Evolutionary conservation across 2,888 invertebrate species (phyloP).

Genomic region (Trilocha varians): DNA sequence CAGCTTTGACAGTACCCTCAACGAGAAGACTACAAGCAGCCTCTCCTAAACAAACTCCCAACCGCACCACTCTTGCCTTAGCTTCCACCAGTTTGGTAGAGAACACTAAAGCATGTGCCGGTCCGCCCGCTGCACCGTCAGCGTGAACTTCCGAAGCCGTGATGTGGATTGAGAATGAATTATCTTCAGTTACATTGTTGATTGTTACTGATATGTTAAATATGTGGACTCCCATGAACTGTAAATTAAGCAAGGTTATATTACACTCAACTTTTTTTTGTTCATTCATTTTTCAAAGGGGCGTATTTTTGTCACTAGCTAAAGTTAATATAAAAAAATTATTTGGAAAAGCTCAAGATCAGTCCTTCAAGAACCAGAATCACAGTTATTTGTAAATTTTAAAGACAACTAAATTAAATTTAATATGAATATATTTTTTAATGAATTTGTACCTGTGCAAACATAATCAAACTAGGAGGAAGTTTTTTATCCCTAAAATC

Average conservation of each 20-base stretch:
- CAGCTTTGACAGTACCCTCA: conserved; percentile 85
- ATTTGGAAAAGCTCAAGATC: no score
- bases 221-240: conserved; percentile 91
- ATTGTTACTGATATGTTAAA: conserved; percentile 77
- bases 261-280: no score
- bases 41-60: conserved; percentile 78
- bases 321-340: no score
- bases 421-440: no score
- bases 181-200: conserved; percentile 57
- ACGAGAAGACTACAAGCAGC: conserved; percentile 81
- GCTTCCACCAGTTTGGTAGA: conserved; percentile 80
- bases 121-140: conserved; percentile 81
- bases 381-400: no score
- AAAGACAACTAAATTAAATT: no score
- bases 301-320: no score
- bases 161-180: conserved; percentile 80
- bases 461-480: conserved; percentile 84
- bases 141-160: conserved; percentile 81
- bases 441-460: conserved; percentile 80
- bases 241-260: conserved; percentile 8
- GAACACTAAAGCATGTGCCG: conserved; percentile 78
- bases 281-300: no score
- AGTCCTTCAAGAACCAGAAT: no score
- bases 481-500: conserved; percentile 84
- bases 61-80: conserved; percentile 70